phyloP scores from a whole-genome alignment of 2,888 invertebrate genomes.

The Asteroscopus sphinx region DNA sequence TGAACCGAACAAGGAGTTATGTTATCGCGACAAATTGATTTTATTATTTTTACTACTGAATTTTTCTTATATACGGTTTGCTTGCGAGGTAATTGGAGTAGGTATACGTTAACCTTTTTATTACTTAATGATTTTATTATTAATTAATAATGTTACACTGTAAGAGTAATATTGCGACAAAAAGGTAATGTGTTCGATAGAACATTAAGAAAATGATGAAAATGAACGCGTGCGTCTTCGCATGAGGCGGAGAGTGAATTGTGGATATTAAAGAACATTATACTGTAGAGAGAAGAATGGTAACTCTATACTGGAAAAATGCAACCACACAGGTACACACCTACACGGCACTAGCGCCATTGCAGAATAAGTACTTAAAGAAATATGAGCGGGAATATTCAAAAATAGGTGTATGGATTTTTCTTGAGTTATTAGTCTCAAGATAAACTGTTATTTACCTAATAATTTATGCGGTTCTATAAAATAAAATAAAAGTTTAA shows the following conservation, averaged over 20 bases:
- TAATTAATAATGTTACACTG: not conserved
- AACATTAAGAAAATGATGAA: not conserved
- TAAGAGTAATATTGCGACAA: not conserved
- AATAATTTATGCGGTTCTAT: no score
- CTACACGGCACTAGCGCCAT: no score
- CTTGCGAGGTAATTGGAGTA: not conserved
- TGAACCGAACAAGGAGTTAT: not conserved
- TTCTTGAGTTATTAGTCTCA: no score
- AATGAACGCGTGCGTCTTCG: not conserved
- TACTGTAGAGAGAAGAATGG: no score
- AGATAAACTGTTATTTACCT: no score
- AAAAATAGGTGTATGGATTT: no score
- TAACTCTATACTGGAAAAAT: no score
- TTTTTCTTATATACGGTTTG: not conserved
- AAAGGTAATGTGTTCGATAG: not conserved
- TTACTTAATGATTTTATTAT: not conserved
- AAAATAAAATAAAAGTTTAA: no score
- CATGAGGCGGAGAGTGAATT: slow-evolving; percentile 1
- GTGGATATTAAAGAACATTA: no score
- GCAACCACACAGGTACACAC: no score
- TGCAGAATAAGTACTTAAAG: no score
- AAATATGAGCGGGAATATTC: no score
- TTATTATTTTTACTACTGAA: not conserved
- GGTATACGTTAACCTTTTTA: not conserved
- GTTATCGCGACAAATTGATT: slow-evolving; percentile 10